Evolutionary conservation across 2,888 invertebrate genomes (phyloP), one percentile per base, ranked within the genome.

Genomic region (Oconnorella tubifera): DNA sequence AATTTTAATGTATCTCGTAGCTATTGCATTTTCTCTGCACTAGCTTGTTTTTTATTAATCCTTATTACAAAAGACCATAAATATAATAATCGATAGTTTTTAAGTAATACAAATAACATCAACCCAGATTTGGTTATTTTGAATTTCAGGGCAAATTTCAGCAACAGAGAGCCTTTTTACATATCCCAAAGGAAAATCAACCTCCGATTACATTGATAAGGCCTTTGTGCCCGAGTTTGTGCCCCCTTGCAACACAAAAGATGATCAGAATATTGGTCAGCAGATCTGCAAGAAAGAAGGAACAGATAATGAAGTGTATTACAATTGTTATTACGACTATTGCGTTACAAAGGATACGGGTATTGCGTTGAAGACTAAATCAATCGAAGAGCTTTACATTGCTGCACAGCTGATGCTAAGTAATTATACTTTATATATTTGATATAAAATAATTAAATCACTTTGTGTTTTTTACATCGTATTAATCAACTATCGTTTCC

Each of bases 271-370:
- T 19, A 25, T 14, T n/a, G 50, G 50, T n/a, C 19, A 28, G n/a
- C n/a, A 1, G 0, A 3, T 51, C 25, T 60, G 60, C 23, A n/a
- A n/a, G n/a, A n/a, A n/a, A n/a, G n/a, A n/a, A n/a, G 60, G 23
- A 2, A 32, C 29, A 25, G 51, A 51, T 32, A 60, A 51, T 19
- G n/a, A n/a, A n/a, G n/a, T n/a, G n/a, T n/a, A n/a, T n/a, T n/a
- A n/a, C n/a, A 29, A 29, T 29, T 62, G 62, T 27, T 33, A 33
- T 29, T 62, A 14, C 33, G 62, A 62, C 56, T 62, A 56, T 56
- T 62, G 62, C 27, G 53, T 56, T 27, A 62, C 62, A 1, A 29
- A 32, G 53, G 56, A 62, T 33, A 1, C 56, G 0, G 33, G 25
- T 29, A 14, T 62, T 19, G 62, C 62, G 29, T 0, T 14, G 25